Evolutionary conservation across 2,797 vertebrate species (phyloP), one percentile per base, ranked within the genome.

Genomic region (Tamandua tetradactyla): DNA sequence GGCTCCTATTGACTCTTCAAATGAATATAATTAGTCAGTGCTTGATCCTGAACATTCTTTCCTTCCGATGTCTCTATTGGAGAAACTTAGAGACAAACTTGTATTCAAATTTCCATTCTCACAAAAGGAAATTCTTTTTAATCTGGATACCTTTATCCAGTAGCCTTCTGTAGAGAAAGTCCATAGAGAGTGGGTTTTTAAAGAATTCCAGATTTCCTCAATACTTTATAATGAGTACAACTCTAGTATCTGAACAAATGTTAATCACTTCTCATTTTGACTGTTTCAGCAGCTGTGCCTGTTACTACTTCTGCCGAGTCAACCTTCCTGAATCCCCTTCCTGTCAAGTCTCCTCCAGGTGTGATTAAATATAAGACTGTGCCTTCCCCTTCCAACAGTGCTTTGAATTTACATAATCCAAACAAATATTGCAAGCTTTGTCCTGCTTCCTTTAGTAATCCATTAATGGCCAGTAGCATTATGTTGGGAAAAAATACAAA

Each of bases 401-500:
- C 57, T 93, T 68, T 98, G 20, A 98, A 99, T 93, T 97, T 98
- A 72, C 98, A 96, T 83, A 98, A 99, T 97, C 97, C 98, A 3
- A 97, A 98, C 87, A 99, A 98, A 93, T 98, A 98, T 98, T 99
- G 99, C 85, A 92, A 96, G 37, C 97, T 99, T 57, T 99, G 99
- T 84, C 97, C 96, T 2, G 98, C 98, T 93, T 98, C 98, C 6
- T 99, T 99, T 95, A 99, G 98, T 96, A 99, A 98, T 91, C 98
- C 98, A 4, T 68, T 98, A 42, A 97, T 98, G 97, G 98, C 99
- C 61, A 98, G 93, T 98, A 99, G 94, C 99, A 99, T 97, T 99
- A 99, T 94, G 97, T 96, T 30, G 99, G 99, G 57, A 98, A 98
- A 91, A 99, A 99, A 94, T 99, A 99, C 98, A 98, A 98, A 96